phyloP scores from a whole-genome alignment of 37 sponge, comb jelly and placozoan genomes.

The Ephydatia muelleri region DNA sequence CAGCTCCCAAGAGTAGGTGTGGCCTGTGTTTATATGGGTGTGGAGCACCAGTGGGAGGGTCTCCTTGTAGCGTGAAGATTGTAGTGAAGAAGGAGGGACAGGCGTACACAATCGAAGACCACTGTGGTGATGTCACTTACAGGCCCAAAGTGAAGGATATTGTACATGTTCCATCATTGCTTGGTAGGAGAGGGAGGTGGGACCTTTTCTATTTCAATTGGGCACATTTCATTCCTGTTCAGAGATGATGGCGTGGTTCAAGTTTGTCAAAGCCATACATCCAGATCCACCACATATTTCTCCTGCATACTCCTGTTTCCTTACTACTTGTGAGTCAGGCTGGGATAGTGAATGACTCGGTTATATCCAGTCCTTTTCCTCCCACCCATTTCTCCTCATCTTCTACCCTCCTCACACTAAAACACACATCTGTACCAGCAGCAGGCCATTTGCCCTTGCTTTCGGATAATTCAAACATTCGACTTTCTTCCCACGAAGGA shows the following conservation, averaged over 20 bases:
- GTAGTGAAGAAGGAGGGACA: slow-evolving; percentile 10
- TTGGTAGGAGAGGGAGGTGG: slow-evolving; percentile 16
- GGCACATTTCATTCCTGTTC: neutral
- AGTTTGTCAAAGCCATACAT: slow-evolving; percentile 28
- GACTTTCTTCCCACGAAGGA: neutral
- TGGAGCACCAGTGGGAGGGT: neutral
- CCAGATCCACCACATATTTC: neutral
- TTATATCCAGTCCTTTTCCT: neutral
- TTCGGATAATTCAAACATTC: neutral
- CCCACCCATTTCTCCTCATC: neutral
- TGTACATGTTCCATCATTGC: slow-evolving; percentile 19
- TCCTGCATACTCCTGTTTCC: neutral
- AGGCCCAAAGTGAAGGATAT: slow-evolving; percentile 4
- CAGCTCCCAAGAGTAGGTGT: neutral
- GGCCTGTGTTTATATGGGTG: neutral
- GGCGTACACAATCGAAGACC: slow-evolving; percentile 18
- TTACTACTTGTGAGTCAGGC: neutral
- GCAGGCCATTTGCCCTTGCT: neutral
- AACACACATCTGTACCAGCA: neutral
- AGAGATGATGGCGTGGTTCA: slow-evolving; percentile 59
- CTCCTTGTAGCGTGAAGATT: slow-evolving; percentile 15
- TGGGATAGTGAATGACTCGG: neutral
- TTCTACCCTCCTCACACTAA: no score
- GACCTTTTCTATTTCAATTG: neutral
- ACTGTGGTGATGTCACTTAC: slow-evolving; percentile 12